Evolutionary conservation across 2,113 vertebrate genomes (phyloP).

Genomic region (Cnemophilus loriae): DNA sequence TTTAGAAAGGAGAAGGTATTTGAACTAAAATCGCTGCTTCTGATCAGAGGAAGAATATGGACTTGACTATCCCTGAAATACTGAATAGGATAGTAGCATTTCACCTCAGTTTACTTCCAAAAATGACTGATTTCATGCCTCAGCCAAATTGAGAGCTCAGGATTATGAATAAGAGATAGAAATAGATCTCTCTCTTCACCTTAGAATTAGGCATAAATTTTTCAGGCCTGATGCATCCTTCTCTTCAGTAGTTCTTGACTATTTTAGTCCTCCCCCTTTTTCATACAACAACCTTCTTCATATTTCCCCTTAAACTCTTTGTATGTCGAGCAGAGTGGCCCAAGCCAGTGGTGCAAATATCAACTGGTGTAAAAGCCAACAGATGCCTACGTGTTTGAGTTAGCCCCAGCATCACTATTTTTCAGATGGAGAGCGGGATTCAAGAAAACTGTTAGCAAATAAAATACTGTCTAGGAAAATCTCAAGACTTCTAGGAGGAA

Average conservation of each 20-base stretch:
- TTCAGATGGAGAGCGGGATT: background rate
- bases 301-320: background rate
- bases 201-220: conserved; percentile 16
- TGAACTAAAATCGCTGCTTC: background rate
- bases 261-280: background rate
- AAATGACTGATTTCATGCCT: background rate
- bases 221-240: background rate
- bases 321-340: background rate
- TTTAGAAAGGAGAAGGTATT: background rate
- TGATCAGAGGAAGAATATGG: background rate
- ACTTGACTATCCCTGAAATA: background rate
- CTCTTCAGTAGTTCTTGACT: background rate
- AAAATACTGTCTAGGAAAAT: background rate
- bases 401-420: fast-evolving
- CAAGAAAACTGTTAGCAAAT: background rate
- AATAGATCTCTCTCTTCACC: conserved; percentile 7
- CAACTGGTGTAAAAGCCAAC: background rate
- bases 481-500: background rate
- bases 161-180: conserved; percentile 21
- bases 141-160: background rate
- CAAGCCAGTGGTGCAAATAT: background rate
- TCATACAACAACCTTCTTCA: background rate
- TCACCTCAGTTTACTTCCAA: background rate
- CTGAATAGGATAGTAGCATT: background rate
- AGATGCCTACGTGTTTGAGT: background rate